These are phyloP conservation scores for Aphodius sticticus DNA, from an alignment of 2,888 invertebrate genomes.

Conservation along the genomic window DNA sequence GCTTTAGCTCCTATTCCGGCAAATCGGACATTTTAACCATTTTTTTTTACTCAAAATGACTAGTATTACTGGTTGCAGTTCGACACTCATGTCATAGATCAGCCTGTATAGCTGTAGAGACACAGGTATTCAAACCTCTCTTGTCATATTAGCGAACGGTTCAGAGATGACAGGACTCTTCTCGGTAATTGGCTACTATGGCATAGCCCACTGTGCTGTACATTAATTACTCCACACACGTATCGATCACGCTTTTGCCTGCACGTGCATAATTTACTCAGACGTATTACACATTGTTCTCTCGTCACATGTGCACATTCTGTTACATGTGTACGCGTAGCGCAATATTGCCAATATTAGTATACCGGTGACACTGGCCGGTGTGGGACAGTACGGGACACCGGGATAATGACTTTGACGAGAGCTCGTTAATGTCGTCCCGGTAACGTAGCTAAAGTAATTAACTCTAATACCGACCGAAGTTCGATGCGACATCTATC, in stretches of 20 bases:
- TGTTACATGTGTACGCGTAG: background rate
- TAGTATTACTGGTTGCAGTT: too few relatives aligned
- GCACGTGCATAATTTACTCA: conserved; percentile 24
- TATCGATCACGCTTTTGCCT: conserved; percentile 20
- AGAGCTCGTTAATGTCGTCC: background rate
- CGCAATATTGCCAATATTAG: background rate
- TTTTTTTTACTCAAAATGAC: too few relatives aligned
- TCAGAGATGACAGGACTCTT: background rate
- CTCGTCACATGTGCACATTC: background rate
- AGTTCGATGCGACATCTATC: background rate
- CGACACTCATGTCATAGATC: too few relatives aligned
- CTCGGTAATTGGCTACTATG: background rate
- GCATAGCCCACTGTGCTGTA: background rate
- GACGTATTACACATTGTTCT: background rate
- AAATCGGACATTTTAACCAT: too few relatives aligned
- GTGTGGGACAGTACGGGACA: background rate
- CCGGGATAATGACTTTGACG: background rate
- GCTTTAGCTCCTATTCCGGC: too few relatives aligned
- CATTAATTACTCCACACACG: conserved; percentile 11
- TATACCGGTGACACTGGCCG: background rate
- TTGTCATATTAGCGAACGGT: background rate
- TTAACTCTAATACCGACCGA: background rate
- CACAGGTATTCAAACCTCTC: background rate
- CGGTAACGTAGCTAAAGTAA: background rate
- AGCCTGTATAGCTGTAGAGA: too few relatives aligned